phyloP scores from a whole-genome alignment of 2,797 vertebrate genomes.

The Pangasius djambal region DNA sequence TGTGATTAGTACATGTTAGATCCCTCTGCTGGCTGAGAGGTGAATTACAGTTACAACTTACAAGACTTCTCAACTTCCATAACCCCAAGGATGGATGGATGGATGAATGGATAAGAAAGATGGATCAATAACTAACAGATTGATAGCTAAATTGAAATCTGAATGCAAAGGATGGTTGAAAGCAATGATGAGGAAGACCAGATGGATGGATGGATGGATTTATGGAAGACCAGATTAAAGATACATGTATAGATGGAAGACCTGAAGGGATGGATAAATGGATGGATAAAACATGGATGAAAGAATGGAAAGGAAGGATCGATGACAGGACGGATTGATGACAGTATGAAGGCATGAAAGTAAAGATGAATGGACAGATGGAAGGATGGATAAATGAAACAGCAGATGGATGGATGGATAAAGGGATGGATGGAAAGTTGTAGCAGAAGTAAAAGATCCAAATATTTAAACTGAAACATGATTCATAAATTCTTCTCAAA shows the following conservation, averaged over 20 bases:
- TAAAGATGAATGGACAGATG: background rate
- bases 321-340: background rate
- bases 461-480: background rate
- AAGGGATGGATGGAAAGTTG: background rate
- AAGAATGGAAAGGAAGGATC: background rate
- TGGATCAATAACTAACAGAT: background rate
- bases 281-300: background rate
- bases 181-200: background rate
- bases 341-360: background rate
- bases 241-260: background rate
- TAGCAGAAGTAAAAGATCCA: background rate
- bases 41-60: background rate
- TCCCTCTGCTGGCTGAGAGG: conserved; percentile 15
- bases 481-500: background rate
- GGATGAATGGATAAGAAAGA: background rate
- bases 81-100: background rate
- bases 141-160: background rate
- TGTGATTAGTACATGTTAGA: background rate
- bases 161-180: background rate
- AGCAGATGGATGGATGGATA: background rate
- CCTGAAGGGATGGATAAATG: background rate
- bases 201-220: background rate
- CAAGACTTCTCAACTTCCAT: background rate
- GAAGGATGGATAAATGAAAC: no score
- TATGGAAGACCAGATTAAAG: background rate